Evolutionary conservation across 2,888 invertebrate species (phyloP).

Genomic region (Druceiella hillmani): DNA sequence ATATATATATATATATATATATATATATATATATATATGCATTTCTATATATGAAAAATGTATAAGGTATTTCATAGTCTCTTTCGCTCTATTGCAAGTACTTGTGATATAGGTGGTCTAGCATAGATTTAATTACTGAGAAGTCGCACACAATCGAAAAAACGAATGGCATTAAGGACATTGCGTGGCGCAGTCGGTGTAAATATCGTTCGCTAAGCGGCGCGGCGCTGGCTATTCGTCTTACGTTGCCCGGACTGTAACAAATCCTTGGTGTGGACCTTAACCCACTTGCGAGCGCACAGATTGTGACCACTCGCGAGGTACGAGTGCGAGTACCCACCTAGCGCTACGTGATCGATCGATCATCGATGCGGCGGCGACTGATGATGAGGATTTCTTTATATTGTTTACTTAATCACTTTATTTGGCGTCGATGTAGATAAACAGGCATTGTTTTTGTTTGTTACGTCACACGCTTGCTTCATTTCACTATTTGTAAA

Average conservation of each 20-base stretch:
- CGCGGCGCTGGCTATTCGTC: constrained; percentile 34
- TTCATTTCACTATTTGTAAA: too few relatives aligned
- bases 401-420: too few relatives aligned
- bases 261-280: constrained; percentile 52
- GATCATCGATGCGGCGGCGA: constrained; percentile 42
- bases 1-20: too few relatives aligned
- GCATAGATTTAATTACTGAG: too few relatives aligned
- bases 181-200: neutral
- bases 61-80: neutral
- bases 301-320: constrained; percentile 31
- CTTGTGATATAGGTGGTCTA: neutral
- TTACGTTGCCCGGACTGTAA: constrained; percentile 34
- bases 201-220: constrained; percentile 34
- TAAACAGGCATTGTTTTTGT: too few relatives aligned
- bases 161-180: neutral
- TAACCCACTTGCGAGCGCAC: constrained; percentile 47
- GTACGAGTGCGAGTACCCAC: neutral
- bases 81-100: neutral
- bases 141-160: too few relatives aligned
- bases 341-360: constrained; percentile 25
- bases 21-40: too few relatives aligned
- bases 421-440: too few relatives aligned
- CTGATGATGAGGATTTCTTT: too few relatives aligned
- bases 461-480: too few relatives aligned
- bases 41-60: too few relatives aligned